phyloP scores from a whole-genome alignment of 35 echinoderm and acorn worm species.

The Anneissia japonica region DNA sequence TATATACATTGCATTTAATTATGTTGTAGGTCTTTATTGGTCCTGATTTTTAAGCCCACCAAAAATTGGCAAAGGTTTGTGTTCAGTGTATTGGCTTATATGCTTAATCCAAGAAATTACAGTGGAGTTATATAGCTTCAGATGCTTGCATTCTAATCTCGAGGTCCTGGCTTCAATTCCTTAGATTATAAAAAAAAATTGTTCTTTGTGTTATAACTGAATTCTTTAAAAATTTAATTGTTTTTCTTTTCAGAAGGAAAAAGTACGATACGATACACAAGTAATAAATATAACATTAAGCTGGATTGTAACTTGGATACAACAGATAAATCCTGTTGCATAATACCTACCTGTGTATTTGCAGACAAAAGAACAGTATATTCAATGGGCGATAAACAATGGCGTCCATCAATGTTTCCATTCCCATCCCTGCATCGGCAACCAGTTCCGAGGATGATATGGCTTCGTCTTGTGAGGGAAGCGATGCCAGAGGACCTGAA shows the following conservation, averaged over 20 bases:
- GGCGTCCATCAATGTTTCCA: neutral
- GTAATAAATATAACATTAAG: neutral
- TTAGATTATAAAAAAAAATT: too few species aligned
- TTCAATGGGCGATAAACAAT: neutral
- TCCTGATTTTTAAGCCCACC: too few species aligned
- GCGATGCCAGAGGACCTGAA: neutral
- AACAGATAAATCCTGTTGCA: neutral
- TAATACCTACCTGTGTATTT: neutral
- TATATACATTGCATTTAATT: too few species aligned
- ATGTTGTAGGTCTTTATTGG: too few species aligned
- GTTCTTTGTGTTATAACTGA: too few species aligned
- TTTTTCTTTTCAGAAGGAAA: neutral
- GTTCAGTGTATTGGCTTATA: too few species aligned
- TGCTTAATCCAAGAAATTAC: too few species aligned
- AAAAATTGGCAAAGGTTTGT: too few species aligned
- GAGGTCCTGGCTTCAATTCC: too few species aligned
- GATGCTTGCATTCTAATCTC: too few species aligned
- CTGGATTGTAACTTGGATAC: neutral
- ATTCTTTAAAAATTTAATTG: too few species aligned
- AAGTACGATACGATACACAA: neutral
- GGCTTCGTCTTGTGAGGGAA: neutral
- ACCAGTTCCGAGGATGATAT: neutral
- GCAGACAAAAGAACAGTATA: neutral
- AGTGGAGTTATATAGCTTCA: too few species aligned
- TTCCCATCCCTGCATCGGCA: neutral